Conservation (phyloP, 2,888 invertebrate genomes). For the Ormia ochracea region DNA sequence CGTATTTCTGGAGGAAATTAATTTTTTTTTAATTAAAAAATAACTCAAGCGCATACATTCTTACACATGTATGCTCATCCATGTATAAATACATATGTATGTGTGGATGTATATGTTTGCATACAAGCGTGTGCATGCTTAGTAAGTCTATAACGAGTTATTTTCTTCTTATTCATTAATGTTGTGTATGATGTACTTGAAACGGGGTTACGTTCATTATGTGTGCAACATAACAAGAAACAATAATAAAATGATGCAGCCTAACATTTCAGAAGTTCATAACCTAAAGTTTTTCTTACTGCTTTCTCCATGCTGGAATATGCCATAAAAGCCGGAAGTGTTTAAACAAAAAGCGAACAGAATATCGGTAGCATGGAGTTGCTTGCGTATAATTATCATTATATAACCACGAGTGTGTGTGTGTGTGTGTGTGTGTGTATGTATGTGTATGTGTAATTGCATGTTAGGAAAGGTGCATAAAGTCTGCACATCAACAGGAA, state of each 20-base stretch:
- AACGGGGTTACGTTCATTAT: conserved; percentile 52
- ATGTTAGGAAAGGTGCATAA: neutral
- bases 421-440: conserved; percentile 1
- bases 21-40: neutral
- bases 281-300: conserved; percentile 41
- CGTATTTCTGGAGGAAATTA: neutral
- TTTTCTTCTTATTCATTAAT: conserved; percentile 31
- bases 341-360: conserved; percentile 37
- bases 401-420: neutral
- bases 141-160: conserved; percentile 42
- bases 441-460: too few relatives aligned
- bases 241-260: conserved; percentile 47
- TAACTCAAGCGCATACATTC: neutral
- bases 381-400: conserved; percentile 47
- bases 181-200: conserved; percentile 43
- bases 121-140: neutral
- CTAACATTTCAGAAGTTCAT: conserved; percentile 48
- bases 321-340: conserved; percentile 55
- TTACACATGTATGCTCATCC: neutral
- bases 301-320: conserved; percentile 6
- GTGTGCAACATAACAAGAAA: conserved; percentile 39
- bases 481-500: conserved; percentile 14
- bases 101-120: neutral
- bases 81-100: neutral
- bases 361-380: conserved; percentile 35